Evolutionary conservation across 2,113 vertebrate species (phyloP).

Genomic region (Hippolais icterina): DNA sequence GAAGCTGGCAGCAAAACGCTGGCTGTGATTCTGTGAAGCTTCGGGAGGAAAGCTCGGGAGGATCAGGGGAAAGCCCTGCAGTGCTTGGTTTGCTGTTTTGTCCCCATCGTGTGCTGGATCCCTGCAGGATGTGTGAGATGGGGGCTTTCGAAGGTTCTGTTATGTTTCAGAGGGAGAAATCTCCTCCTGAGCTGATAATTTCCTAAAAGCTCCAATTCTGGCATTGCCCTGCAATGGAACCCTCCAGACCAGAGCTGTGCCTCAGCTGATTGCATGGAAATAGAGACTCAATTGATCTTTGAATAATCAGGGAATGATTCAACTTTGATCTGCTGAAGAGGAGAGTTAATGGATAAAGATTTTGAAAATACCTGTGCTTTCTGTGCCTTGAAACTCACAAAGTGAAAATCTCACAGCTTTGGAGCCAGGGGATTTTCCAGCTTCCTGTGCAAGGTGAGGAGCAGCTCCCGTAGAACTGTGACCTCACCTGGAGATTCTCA

Average conservation of each 20-base stretch:
- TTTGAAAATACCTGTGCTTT: not conserved
- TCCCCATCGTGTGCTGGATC: fast-evolving
- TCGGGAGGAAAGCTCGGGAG: not conserved
- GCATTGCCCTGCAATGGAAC: fast-evolving
- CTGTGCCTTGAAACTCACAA: fast-evolving
- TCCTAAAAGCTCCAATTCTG: not conserved
- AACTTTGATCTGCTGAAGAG: not conserved
- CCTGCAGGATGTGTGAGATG: not conserved
- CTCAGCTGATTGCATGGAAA: not conserved
- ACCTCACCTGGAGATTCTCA: not conserved
- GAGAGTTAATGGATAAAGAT: not conserved
- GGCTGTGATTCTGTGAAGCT: not conserved
- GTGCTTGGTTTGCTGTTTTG: not conserved
- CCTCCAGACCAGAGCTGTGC: not conserved
- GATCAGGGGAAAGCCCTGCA: not conserved
- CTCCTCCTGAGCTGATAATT: not conserved
- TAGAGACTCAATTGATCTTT: fast-evolving
- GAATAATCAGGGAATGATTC: not conserved
- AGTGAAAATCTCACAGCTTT: too few relatives aligned
- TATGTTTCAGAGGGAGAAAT: not conserved
- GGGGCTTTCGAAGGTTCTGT: not conserved
- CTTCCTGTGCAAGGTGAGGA: not conserved
- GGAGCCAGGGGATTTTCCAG: not conserved
- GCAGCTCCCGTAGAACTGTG: not conserved
- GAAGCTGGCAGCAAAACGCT: not conserved